Evolutionary conservation across 2,888 invertebrate species (phyloP).

Genomic region (Electrophaes corylata): DNA sequence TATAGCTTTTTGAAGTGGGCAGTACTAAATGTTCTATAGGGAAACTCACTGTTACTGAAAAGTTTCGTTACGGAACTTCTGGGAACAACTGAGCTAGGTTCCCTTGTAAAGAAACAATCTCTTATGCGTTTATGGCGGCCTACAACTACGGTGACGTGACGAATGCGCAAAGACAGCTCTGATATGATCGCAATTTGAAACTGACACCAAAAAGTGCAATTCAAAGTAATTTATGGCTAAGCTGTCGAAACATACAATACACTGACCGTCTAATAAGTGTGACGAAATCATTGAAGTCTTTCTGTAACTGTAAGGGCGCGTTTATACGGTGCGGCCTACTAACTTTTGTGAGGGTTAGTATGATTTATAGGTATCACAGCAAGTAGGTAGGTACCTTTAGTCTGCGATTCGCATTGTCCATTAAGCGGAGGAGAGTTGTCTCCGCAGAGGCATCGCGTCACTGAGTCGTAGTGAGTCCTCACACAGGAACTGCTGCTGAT

Average conservation of each 20-base stretch:
- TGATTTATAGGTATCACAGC: too few relatives aligned
- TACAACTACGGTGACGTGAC: not conserved
- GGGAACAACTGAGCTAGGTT: not conserved
- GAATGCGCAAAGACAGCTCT: not conserved
- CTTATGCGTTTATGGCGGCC: not conserved
- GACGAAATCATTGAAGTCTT: too few relatives aligned
- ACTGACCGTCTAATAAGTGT: too few relatives aligned
- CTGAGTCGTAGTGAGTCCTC: constrained; percentile 85
- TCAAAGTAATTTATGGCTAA: not conserved
- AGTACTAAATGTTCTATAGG: too few relatives aligned
- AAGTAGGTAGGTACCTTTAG: constrained; percentile 88
- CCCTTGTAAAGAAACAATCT: not conserved
- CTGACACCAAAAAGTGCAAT: not conserved
- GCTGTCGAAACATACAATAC: not conserved
- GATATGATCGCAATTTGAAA: not conserved
- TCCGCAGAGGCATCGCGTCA: constrained; percentile 87
- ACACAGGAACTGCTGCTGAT: constrained; percentile 88
- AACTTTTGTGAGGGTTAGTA: too few relatives aligned
- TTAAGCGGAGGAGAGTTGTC: constrained; percentile 87
- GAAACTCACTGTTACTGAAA: too few relatives aligned
- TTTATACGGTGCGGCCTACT: too few relatives aligned
- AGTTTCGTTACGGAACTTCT: too few relatives aligned
- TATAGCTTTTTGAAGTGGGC: too few relatives aligned
- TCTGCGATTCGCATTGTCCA: constrained; percentile 86
- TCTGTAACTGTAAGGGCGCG: too few relatives aligned